phyloP scores from a whole-genome alignment of 2,888 invertebrate genomes.

The Acrocera orbiculus region DNA sequence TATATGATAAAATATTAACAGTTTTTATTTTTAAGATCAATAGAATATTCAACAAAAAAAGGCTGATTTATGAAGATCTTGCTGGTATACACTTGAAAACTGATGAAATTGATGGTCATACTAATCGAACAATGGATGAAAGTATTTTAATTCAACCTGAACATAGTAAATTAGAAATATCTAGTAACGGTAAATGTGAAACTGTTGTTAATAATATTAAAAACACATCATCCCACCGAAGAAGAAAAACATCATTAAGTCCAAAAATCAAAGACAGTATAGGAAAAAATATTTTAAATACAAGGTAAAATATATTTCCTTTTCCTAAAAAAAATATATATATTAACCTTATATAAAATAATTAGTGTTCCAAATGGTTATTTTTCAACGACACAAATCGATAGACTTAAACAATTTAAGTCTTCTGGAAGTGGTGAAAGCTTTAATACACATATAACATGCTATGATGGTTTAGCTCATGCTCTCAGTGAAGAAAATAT shows the following conservation, averaged over 20 bases:
- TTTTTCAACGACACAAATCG: slow-evolving; percentile 23
- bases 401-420: slow-evolving; percentile 34
- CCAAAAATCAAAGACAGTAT: slow-evolving; percentile 23
- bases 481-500: slow-evolving; percentile 31
- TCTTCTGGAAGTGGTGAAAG: slow-evolving; percentile 36
- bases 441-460: too few relatives aligned
- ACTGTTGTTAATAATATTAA: slow-evolving; percentile 13
- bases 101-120: neutral
- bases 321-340: too few relatives aligned
- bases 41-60: too few relatives aligned
- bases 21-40: too few relatives aligned
- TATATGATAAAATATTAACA: too few relatives aligned
- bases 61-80: too few relatives aligned
- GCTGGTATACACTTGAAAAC: too few relatives aligned
- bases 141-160: slow-evolving; percentile 24
- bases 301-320: too few relatives aligned
- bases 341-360: slow-evolving; percentile 5
- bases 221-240: slow-evolving; percentile 14
- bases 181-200: slow-evolving; percentile 20
- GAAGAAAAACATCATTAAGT: slow-evolving; percentile 24
- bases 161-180: slow-evolving; percentile 23
- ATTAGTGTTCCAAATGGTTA: slow-evolving; percentile 20
- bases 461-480: slow-evolving; percentile 30
- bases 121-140: slow-evolving; percentile 20
- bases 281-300: too few relatives aligned